phyloP scores from a whole-genome alignment of 2,888 invertebrate species.

The Busseola fusca region DNA sequence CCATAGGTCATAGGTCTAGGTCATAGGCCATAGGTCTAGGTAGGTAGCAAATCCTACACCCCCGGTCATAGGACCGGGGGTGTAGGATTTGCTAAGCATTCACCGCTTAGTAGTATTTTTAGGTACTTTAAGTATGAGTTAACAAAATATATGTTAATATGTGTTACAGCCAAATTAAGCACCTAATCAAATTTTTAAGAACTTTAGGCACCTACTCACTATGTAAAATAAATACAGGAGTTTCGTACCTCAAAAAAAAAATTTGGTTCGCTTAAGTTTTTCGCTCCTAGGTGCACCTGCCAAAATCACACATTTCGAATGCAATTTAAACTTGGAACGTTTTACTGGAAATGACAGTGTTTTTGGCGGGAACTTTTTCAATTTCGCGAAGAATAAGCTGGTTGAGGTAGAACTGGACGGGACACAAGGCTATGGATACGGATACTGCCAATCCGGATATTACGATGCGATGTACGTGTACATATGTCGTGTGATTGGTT shows the following conservation, averaged over 20 bases:
- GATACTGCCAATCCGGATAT: constrained; percentile 42
- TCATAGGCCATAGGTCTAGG: too few species aligned
- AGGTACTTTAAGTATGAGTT: too few species aligned
- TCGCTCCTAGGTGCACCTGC: constrained; percentile 23
- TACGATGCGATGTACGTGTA: constrained; percentile 21
- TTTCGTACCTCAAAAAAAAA: not conserved
- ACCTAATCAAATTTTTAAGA: not conserved
- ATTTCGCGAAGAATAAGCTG: constrained; percentile 45
- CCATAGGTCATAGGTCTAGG: too few species aligned
- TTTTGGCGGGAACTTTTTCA: constrained; percentile 54
- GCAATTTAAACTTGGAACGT: constrained; percentile 53
- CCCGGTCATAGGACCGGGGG: too few species aligned
- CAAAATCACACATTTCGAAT: constrained; percentile 36
- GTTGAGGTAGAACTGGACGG: constrained; percentile 30
- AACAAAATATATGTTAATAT: too few species aligned
- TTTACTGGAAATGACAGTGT: constrained; percentile 34
- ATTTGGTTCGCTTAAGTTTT: constrained; percentile 2
- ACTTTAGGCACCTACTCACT: not conserved
- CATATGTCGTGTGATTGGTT: constrained; percentile 24
- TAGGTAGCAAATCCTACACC: too few species aligned
- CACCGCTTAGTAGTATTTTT: too few species aligned
- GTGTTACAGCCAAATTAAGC: not conserved
- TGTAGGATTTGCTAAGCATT: too few species aligned
- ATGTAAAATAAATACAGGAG: not conserved
- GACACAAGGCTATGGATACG: constrained; percentile 12